Conservation (phyloP, 2,797 vertebrate species). For the Halcyon chelicuti region DNA sequence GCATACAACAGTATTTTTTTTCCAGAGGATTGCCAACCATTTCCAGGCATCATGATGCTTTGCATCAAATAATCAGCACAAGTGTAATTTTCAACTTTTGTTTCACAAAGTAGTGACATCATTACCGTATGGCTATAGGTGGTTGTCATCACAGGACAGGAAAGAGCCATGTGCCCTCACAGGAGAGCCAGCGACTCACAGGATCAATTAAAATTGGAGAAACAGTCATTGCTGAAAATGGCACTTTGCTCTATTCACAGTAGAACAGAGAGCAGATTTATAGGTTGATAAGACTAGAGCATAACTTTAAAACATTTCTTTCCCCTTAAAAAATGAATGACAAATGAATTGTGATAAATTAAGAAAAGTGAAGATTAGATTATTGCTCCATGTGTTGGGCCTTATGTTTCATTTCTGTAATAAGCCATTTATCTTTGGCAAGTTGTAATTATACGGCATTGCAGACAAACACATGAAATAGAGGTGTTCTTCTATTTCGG, state of each 20-base stretch:
- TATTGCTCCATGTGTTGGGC: rapidly evolving
- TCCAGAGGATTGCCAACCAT: rapidly evolving
- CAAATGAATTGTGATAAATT: neutral
- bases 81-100: neutral
- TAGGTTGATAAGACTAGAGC: neutral
- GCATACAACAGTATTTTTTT: neutral
- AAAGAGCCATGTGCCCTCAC: neutral
- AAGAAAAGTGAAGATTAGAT: neutral
- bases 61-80: neutral
- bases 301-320: neutral
- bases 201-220: neutral
- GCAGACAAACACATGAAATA: neutral
- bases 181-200: neutral
- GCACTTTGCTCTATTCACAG: neutral
- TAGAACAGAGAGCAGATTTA: neutral
- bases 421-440: neutral
- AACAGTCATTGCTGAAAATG: neutral
- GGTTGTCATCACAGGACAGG: neutral
- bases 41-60: neutral
- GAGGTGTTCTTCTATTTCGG: neutral
- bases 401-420: neutral
- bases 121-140: neutral
- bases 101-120: neutral
- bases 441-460: neutral
- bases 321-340: neutral